These are phyloP conservation scores for Pandemis corylana DNA, from an alignment of 2,888 invertebrate species.

Conservation along the genomic window DNA sequence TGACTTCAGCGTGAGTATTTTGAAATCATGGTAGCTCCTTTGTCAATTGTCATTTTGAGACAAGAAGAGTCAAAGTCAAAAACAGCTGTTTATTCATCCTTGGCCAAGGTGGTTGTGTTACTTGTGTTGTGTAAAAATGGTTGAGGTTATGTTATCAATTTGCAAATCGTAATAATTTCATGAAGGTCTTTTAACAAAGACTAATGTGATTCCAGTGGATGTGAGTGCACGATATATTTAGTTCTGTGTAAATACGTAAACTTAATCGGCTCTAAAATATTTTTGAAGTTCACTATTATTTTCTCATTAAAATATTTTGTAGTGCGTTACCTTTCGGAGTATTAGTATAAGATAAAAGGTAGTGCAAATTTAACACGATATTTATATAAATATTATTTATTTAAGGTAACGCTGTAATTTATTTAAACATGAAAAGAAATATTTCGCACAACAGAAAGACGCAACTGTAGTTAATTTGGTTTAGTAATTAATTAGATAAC, in stretches of 20 bases:
- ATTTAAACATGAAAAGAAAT: background rate
- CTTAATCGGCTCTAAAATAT: conserved; percentile 2
- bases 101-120: conserved; percentile 42
- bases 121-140: conserved; percentile 31
- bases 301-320: conserved; percentile 2
- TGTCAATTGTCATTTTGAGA: conserved; percentile 17
- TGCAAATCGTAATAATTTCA: conserved; percentile 21
- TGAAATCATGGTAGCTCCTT: conserved; percentile 22
- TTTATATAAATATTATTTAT: background rate
- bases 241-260: conserved; percentile 35
- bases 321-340: conserved; percentile 12
- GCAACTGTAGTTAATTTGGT: background rate
- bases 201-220: conserved; percentile 24
- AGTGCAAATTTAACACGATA: background rate
- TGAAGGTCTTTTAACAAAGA: background rate
- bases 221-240: conserved; percentile 31
- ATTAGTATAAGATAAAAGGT: background rate
- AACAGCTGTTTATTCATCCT: conserved; percentile 58
- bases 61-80: conserved; percentile 23
- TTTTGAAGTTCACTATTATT: background rate
- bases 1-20: conserved; percentile 3
- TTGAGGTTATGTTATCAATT: conserved; percentile 40
- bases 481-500: background rate
- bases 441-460: background rate
- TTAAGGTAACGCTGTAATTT: background rate